These are phyloP conservation scores for Oreamnos americanus DNA, from an alignment of 2,113 vertebrate genomes.

Conservation along the genomic window DNA sequence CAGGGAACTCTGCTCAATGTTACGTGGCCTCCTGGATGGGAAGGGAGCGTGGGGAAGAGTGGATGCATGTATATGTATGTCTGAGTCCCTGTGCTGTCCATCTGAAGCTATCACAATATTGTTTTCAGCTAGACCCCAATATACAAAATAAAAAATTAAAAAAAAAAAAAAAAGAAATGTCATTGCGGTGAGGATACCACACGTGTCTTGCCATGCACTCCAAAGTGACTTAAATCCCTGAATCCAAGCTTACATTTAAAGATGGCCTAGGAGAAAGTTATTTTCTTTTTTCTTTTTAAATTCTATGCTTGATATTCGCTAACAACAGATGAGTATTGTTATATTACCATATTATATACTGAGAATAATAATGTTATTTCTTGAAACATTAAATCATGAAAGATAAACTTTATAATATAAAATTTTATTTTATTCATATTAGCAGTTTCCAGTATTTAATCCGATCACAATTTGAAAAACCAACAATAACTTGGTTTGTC, in stretches of 20 bases:
- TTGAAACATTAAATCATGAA: slow-evolving; percentile 14
- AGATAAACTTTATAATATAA: neutral
- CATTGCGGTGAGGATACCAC: neutral
- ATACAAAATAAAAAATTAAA: neutral
- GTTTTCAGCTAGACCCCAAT: neutral
- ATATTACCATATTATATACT: neutral
- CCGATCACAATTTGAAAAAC: neutral
- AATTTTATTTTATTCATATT: neutral
- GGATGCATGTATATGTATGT: neutral
- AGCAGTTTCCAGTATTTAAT: neutral
- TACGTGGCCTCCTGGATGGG: neutral
- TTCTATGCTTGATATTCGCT: neutral
- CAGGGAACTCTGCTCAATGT: neutral
- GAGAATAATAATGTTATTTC: neutral
- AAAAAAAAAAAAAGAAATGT: slow-evolving; percentile 23
- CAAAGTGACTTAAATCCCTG: neutral
- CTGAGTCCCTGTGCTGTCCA: neutral
- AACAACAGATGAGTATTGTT: neutral
- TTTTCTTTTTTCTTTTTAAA: neutral
- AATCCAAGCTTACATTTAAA: neutral
- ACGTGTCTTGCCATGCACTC: neutral
- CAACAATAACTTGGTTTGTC: neutral
- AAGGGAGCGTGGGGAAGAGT: neutral
- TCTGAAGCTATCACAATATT: neutral
- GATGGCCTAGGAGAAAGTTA: neutral